A percentile compares a stretch with the other conserved stretches of the same genome.
phyloP scores from a whole-genome alignment of 2,888 invertebrate species.

The Epirrhoe tristata region DNA sequence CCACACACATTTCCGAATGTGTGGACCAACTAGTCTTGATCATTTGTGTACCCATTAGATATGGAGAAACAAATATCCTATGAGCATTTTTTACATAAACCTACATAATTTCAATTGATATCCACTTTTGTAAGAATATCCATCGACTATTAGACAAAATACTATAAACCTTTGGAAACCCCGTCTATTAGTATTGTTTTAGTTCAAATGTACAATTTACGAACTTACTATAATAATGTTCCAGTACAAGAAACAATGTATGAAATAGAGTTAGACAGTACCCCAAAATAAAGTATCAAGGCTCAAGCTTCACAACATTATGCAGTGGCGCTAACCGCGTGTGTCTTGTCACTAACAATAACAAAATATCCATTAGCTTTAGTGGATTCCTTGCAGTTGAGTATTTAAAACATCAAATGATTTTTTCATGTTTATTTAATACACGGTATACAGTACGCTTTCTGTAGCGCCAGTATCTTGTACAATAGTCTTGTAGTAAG shows the following conservation, averaged over 20 bases:
- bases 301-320: slow-evolving; percentile 27
- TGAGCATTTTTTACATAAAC: too few species aligned
- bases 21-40: slow-evolving; percentile 51
- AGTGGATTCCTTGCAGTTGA: slow-evolving; percentile 64
- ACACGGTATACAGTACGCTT: slow-evolving; percentile 27
- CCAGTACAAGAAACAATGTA: neutral
- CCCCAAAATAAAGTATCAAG: slow-evolving; percentile 56
- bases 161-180: too few species aligned
- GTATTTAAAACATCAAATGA: slow-evolving; percentile 52
- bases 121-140: too few species aligned
- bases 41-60: slow-evolving; percentile 15
- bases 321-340: slow-evolving; percentile 80
- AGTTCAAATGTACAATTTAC: too few species aligned
- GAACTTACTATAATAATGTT: too few species aligned
- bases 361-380: slow-evolving; percentile 85
- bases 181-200: too few species aligned
- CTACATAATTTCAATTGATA: too few species aligned
- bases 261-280: neutral
- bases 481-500: neutral
- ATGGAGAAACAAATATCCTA: too few species aligned
- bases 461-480: slow-evolving; percentile 9
- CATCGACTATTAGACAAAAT: too few species aligned
- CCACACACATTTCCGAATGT: slow-evolving; percentile 59
- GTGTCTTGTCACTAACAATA: slow-evolving; percentile 83
- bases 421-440: slow-evolving; percentile 43